Conservation (phyloP, 2,797 vertebrate genomes). For the Ara ararauna region DNA sequence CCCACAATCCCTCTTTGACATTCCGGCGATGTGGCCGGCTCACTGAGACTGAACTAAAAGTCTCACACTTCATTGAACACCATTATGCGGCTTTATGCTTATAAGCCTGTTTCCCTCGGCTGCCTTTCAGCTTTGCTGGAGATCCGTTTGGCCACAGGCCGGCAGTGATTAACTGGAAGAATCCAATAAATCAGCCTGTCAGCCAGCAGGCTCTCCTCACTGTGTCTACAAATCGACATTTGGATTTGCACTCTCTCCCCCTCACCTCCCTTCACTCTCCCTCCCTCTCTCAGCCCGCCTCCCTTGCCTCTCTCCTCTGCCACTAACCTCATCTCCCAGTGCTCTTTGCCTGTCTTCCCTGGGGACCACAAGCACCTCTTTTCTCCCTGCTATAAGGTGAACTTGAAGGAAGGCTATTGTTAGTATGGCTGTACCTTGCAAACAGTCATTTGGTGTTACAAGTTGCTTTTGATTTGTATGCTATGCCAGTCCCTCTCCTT, state of each 20-base stretch:
- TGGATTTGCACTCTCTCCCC: slow-evolving; percentile 81
- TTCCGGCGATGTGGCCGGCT: slow-evolving; percentile 85
- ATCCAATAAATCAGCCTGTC: slow-evolving; percentile 97
- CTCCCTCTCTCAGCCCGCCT: neutral
- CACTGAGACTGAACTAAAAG: slow-evolving; percentile 97
- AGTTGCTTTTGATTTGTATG: slow-evolving; percentile 53
- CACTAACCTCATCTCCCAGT: neutral
- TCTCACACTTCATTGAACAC: slow-evolving; percentile 96
- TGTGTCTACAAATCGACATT: slow-evolving; percentile 89
- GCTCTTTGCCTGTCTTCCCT: neutral
- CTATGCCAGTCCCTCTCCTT: neutral
- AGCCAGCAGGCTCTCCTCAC: slow-evolving; percentile 86
- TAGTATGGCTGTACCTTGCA: neutral
- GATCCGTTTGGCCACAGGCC: slow-evolving; percentile 87
- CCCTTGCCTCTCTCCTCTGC: neutral
- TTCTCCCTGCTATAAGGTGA: slow-evolving; percentile 69
- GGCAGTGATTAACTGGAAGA: slow-evolving; percentile 93
- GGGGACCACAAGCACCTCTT: slow-evolving; percentile 38
- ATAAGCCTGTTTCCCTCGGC: slow-evolving; percentile 88
- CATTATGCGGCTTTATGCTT: slow-evolving; percentile 94
- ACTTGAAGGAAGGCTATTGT: slow-evolving; percentile 67
- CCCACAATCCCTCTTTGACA: slow-evolving; percentile 89
- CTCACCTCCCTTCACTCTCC: slow-evolving; percentile 7
- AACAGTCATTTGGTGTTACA: slow-evolving; percentile 40
- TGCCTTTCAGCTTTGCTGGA: slow-evolving; percentile 89